Percentiles rank a stretch among this genome's conserved stretches.
Conservation (phyloP, 2,113 vertebrate genomes). For the Stigmatopora nigra region DNA sequence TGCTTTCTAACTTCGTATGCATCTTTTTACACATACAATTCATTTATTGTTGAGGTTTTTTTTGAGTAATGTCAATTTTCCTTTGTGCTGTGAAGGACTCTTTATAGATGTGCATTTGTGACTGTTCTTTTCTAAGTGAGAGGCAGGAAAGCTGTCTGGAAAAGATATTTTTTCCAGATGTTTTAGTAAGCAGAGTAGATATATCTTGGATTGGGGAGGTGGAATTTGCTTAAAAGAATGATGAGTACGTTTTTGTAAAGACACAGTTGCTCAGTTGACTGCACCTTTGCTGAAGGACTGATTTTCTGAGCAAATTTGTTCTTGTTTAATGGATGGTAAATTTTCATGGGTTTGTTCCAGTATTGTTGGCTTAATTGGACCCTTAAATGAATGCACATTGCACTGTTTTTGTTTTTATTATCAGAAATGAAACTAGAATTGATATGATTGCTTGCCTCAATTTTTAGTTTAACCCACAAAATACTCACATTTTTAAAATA, state of each 20-base stretch:
- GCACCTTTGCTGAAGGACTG: slow-evolving; percentile 11
- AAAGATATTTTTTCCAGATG: slow-evolving; percentile 47
- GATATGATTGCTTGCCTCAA: too few species aligned
- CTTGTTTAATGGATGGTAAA: too few species aligned
- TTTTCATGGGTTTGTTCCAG: too few species aligned
- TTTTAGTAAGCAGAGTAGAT: slow-evolving; percentile 21
- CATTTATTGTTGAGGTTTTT: slow-evolving; percentile 24
- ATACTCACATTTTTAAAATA: too few species aligned
- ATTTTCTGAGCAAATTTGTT: not conserved
- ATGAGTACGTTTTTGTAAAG: slow-evolving; percentile 16
- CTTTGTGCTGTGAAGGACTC: slow-evolving; percentile 36
- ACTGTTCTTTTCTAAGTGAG: slow-evolving; percentile 44
- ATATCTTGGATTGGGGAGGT: not conserved
- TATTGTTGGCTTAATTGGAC: too few species aligned
- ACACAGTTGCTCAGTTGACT: slow-evolving; percentile 4
- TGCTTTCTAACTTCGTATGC: slow-evolving; percentile 17
- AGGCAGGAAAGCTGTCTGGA: slow-evolving; percentile 39
- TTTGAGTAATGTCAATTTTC: slow-evolving; percentile 25
- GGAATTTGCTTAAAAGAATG: slow-evolving; percentile 7
- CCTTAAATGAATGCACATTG: too few species aligned
- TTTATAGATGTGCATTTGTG: slow-evolving; percentile 50
- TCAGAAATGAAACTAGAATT: too few species aligned
- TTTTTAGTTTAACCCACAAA: too few species aligned
- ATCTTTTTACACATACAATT: slow-evolving; percentile 14
- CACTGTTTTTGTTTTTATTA: too few species aligned